Evolutionary conservation across 2,797 vertebrate species (phyloP).

Genomic region (Pseudochirops corinnae): DNA sequence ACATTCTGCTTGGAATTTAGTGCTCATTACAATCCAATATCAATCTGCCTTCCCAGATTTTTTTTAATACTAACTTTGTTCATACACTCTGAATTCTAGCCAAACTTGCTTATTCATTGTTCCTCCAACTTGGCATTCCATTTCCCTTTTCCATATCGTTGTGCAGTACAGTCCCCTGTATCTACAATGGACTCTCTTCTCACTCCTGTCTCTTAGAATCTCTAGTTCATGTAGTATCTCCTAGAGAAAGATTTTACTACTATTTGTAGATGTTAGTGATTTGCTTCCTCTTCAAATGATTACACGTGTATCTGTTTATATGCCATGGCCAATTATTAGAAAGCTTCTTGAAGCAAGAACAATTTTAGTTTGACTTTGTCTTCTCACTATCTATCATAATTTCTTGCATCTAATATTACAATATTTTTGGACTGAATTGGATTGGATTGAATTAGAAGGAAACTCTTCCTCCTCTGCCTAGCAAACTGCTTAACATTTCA

Average conservation of each 20-base stretch:
- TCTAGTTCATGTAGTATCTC: not conserved
- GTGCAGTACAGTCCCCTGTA: not conserved
- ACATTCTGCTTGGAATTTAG: not conserved
- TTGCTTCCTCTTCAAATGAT: not conserved
- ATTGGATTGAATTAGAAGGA: not conserved
- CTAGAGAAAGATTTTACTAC: not conserved
- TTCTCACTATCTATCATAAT: not conserved
- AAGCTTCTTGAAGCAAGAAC: not conserved
- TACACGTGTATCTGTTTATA: not conserved
- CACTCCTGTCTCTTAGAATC: not conserved
- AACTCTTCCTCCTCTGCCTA: not conserved
- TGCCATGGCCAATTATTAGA: not conserved
- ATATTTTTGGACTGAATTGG: not conserved
- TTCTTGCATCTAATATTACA: not conserved
- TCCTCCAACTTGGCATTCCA: not conserved
- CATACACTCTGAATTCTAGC: not conserved
- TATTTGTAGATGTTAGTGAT: not conserved
- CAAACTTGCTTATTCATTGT: not conserved
- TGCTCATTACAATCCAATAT: not conserved
- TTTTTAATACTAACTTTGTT: not conserved
- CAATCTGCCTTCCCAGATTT: not conserved
- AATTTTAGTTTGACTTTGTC: not conserved
- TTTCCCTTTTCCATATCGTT: not conserved
- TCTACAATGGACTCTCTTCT: not conserved
- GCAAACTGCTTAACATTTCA: not conserved